Conservation (phyloP, 2,113 vertebrate genomes). For the Zapornia atra region DNA sequence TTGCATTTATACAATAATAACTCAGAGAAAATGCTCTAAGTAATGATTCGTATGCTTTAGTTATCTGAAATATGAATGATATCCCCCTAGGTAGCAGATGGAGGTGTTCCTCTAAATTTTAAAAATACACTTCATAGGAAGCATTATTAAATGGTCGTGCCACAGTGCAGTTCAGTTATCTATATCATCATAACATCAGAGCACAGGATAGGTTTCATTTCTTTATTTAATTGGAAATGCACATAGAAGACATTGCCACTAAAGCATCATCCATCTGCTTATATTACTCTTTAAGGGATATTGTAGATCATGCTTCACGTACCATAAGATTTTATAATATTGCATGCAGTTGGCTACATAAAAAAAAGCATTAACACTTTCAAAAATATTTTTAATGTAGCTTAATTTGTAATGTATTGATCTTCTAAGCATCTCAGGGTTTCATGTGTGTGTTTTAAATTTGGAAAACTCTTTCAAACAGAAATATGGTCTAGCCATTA, state of each 20-base stretch:
- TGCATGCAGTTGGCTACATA: background rate
- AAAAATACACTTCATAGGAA: background rate
- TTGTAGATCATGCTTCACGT: background rate
- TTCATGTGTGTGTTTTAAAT: background rate
- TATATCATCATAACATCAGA: background rate
- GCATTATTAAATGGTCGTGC: background rate
- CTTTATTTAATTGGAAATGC: background rate
- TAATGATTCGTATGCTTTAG: background rate
- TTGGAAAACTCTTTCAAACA: background rate
- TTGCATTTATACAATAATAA: background rate
- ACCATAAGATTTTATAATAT: background rate
- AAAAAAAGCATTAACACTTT: background rate
- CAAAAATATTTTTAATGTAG: background rate
- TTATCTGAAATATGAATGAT: background rate
- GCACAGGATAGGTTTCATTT: background rate
- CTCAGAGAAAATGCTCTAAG: background rate
- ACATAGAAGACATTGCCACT: background rate
- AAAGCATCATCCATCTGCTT: constrained; percentile 5
- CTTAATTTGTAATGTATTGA: background rate
- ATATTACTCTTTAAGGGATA: background rate
- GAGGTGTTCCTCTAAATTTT: background rate
- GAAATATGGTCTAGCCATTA: background rate
- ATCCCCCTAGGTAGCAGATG: background rate
- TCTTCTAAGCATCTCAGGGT: background rate
- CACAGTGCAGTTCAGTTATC: background rate